Percentiles rank a stretch among this genome's conserved stretches.
Evolutionary conservation across 2,113 vertebrate genomes (phyloP).

Genomic region (Cyanoliseus patagonus): DNA sequence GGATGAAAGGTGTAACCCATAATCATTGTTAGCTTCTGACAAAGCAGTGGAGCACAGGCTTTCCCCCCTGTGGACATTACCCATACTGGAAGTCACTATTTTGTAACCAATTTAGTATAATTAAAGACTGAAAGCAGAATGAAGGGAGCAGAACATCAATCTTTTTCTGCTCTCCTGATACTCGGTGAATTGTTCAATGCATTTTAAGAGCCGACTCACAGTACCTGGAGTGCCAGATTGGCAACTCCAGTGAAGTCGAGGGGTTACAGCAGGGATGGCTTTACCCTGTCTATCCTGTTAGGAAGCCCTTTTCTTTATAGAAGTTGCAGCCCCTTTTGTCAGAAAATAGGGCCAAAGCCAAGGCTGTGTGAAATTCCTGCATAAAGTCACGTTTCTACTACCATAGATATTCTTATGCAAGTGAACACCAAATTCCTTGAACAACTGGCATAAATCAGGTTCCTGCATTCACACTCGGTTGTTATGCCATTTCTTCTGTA

Average conservation of each 20-base stretch:
- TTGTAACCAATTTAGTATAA: not conserved
- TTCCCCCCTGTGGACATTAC: not conserved
- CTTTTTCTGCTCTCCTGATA: not conserved
- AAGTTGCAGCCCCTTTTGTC: not conserved
- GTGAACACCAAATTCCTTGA: not conserved
- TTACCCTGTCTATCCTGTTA: not conserved
- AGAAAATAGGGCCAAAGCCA: not conserved
- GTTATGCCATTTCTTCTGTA: accelerated
- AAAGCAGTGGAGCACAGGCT: not conserved
- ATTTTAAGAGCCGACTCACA: not conserved
- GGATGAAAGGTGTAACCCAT: not conserved
- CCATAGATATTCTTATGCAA: not conserved
- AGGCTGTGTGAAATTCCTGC: not conserved
- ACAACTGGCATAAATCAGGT: not conserved
- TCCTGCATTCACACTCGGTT: not conserved
- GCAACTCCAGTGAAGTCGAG: not conserved
- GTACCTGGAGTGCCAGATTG: not conserved
- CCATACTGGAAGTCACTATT: not conserved
- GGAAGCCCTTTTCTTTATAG: not conserved
- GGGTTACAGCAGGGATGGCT: not conserved
- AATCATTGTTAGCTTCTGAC: not conserved
- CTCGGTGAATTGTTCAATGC: not conserved
- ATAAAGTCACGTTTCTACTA: not conserved
- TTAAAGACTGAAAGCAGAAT: conserved; percentile 8
- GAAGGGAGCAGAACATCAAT: not conserved